Evolutionary conservation across 2,113 vertebrate species (phyloP), one percentile per base, ranked within the genome.

Genomic region (Halichoeres trimaculatus): DNA sequence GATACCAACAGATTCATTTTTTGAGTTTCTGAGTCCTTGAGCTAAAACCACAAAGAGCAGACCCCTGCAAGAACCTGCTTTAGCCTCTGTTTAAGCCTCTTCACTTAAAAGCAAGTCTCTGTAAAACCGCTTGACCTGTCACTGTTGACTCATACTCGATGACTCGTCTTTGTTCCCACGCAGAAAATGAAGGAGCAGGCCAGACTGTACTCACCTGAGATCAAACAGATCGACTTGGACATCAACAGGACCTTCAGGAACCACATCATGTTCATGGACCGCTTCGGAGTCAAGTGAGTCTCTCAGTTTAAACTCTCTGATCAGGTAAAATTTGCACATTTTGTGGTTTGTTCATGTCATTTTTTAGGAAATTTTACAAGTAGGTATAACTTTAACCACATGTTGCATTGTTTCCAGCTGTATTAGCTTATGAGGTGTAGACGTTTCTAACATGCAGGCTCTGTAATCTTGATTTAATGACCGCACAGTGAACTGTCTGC

Each of bases 181-280:
- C 88, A 97, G 96, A 95, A 87, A 91, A 97, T 98, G 96, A 96
- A 96, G 87, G 92, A 94, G 9, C 96, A 96, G 90, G 95, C 95
- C 0, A 90, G 88, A 70, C 88, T 88, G 4, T 94, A 91, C 85
- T 98, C 96, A 0, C 74, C 95, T 0, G 96, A 98, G 88, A 95
- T 98, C 85, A 97, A 96, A 69, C 96, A 97, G 92, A 98, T 98
- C 2, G 96, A 98, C 79, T 85, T 97, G 81, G 96, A 97, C 16
- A 95, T 97, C 68, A 97, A 97, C 92, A 90, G 96, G 55, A 98
- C 96, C 24, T 98, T 98, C 59, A 84, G 96, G 16, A 95, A 98
- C 89, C 96, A 98, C 61, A 95, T 98, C 88, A 98, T 98, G 96
- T 98, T 98, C 71, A 95, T 95, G 89, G 96, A 97, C 62, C 95